phyloP scores from a whole-genome alignment of 2,797 vertebrate genomes.

The Hephaestus fuliginosus region DNA sequence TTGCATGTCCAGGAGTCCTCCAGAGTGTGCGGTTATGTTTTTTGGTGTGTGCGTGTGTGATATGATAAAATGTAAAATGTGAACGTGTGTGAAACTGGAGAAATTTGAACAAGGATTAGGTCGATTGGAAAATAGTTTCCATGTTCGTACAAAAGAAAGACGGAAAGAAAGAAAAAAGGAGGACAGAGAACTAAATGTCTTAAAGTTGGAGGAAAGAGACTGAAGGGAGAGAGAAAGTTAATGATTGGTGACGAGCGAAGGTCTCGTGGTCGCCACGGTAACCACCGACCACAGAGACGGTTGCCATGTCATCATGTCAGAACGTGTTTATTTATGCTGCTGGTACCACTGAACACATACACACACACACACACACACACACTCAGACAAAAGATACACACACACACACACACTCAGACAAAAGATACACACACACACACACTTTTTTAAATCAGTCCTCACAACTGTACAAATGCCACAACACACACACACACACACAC shows the following conservation, averaged over 20 bases:
- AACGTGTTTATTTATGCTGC: constrained; percentile 64
- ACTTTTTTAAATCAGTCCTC: not conserved
- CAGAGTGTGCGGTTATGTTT: no score
- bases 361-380: constrained; percentile 8
- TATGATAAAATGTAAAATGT: constrained; percentile 13
- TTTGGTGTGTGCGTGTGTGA: not conserved
- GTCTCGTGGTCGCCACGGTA: constrained; percentile 51
- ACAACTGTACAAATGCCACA: not conserved
- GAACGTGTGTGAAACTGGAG: constrained; percentile 14
- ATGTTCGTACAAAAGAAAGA: constrained; percentile 2
- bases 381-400: not conserved
- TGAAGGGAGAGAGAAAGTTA: constrained; percentile 25
- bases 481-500: constrained; percentile 1
- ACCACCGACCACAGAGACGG: constrained; percentile 58
- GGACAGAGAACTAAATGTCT: not conserved
- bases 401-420: constrained; percentile 10
- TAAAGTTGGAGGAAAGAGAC: constrained; percentile 4
- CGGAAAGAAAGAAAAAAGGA: not conserved
- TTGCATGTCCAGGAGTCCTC: no score
- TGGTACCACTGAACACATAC: constrained; percentile 13
- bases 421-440: constrained; percentile 30
- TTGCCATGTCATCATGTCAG: constrained; percentile 66
- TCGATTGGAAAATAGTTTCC: constrained; percentile 38
- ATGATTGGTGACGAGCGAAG: constrained; percentile 51
- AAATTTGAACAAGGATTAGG: constrained; percentile 22